Base-by-base conservation (phyloP, 2,113 vertebrate species). In the Oostethus manadensis region DNA sequence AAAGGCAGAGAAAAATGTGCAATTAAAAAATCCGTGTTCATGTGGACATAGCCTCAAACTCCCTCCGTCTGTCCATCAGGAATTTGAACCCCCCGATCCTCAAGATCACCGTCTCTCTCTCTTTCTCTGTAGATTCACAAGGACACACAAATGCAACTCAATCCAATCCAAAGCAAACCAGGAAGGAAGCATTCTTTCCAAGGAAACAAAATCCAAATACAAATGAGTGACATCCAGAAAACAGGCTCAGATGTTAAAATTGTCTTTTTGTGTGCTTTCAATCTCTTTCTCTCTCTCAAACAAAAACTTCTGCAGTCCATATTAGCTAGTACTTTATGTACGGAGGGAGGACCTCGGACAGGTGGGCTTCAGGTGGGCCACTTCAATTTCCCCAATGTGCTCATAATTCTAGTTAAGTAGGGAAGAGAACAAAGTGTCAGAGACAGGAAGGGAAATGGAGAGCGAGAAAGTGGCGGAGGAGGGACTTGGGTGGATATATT, bases 121-220 rank as follows among this genome's bases (percentile, higher is more conserved):
- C 89, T 89, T 90, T 90, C 89, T 90, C 89, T 90, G 89, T 87
- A 87, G 85, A 77, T 87, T 86, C 88, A 89, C 84, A 89, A 77
- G 62, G 83, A 88, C 77, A 89, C 86, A 88, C 76, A 86, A 85
- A 81, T 80, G 55, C 82, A 87, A 78, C 71, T 86, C 70, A 79
- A 62, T 86, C 81, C 85, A 72, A 84, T 87, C 76, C 74, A 84
- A 73, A 87, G 87, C 73, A 79, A 82, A 86, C 73, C 60, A 71
- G 57, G 67, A 74, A 76, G 72, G 76, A 83, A 86, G 74, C 79
- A 64, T 84, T 86, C 71, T 87, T 89, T 86, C 84, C 88, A 87
- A 85, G 51, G 64, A 88, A 86, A 87, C 86, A 89, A 89, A 87
- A 87, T 90, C 85, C 88, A 88, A 88, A 81, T 84, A 79, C 73